Conservation (phyloP, 2,797 vertebrate genomes). For the Chaenodraco wilsoni region DNA sequence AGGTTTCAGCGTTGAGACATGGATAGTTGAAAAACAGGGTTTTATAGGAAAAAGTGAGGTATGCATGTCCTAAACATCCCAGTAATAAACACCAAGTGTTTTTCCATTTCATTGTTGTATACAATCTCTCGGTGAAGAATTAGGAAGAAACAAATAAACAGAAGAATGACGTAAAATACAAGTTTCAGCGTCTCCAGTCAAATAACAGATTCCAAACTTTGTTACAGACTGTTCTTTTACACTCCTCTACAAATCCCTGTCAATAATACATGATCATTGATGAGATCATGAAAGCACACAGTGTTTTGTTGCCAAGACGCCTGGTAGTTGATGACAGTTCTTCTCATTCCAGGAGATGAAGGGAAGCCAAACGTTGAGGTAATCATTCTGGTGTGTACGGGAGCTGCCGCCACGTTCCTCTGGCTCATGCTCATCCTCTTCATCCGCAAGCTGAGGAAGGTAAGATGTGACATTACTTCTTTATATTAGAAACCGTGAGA, state of each 20-base stretch:
- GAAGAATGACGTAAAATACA: slow-evolving; percentile 24
- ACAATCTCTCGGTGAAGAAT: slow-evolving; percentile 40
- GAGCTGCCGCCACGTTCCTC: slow-evolving; percentile 92
- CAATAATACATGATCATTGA: slow-evolving; percentile 19
- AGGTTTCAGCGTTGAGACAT: slow-evolving; percentile 31
- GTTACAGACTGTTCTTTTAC: slow-evolving; percentile 23
- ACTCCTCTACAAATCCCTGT: slow-evolving; percentile 14
- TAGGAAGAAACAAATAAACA: slow-evolving; percentile 43
- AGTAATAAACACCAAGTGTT: slow-evolving; percentile 47
- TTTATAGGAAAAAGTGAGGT: slow-evolving; percentile 41
- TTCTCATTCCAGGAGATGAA: slow-evolving; percentile 85
- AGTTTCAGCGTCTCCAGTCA: not conserved
- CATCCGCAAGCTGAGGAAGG: slow-evolving; percentile 93
- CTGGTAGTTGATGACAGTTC: slow-evolving; percentile 29
- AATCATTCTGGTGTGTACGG: slow-evolving; percentile 93
- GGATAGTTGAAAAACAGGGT: slow-evolving; percentile 46
- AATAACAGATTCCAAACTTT: slow-evolving; percentile 26
- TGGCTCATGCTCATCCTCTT: slow-evolving; percentile 96
- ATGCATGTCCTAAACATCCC: slow-evolving; percentile 58
- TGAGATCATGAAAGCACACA: slow-evolving; percentile 25
- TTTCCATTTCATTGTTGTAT: slow-evolving; percentile 55
- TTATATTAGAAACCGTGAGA: slow-evolving; percentile 16
- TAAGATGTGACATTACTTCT: slow-evolving; percentile 58
- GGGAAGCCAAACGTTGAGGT: slow-evolving; percentile 91
- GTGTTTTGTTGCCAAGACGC: not conserved